Conservation (phyloP, 2,113 vertebrate species). For the Menura novaehollandiae region DNA sequence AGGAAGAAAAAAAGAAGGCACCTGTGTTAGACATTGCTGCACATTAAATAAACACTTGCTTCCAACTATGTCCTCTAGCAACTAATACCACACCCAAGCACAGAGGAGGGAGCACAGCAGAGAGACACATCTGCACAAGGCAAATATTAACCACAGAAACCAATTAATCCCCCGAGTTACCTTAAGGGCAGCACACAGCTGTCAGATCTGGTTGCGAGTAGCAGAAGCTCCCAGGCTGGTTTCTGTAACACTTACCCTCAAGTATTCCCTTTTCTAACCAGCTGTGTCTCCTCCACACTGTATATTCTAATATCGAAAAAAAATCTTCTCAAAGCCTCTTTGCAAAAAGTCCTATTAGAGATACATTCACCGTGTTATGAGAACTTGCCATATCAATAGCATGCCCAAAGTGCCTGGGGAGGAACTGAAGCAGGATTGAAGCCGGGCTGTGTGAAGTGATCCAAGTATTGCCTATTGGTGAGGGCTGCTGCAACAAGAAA, state of each 20-base stretch:
- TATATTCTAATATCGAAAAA: background rate
- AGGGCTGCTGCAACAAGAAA: background rate
- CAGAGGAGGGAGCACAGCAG: background rate
- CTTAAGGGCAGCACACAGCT: background rate
- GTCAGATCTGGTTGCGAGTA: fast-evolving
- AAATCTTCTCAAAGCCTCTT: background rate
- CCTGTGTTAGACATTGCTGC: background rate
- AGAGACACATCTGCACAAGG: background rate
- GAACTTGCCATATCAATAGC: background rate
- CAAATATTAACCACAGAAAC: background rate
- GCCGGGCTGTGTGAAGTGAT: fast-evolving
- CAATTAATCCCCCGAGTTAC: background rate
- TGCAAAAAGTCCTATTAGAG: background rate
- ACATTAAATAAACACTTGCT: background rate
- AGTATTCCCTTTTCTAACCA: background rate
- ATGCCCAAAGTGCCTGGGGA: background rate
- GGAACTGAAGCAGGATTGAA: background rate
- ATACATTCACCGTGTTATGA: fast-evolving
- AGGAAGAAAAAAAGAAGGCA: background rate
- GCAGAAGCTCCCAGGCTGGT: background rate
- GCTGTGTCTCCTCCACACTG: background rate
- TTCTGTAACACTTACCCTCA: background rate
- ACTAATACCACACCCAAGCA: fast-evolving
- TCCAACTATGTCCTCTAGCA: background rate
- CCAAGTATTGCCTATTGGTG: fast-evolving